phyloP scores from a whole-genome alignment of 2,888 invertebrate species.

The Plemyria rubiginata region DNA sequence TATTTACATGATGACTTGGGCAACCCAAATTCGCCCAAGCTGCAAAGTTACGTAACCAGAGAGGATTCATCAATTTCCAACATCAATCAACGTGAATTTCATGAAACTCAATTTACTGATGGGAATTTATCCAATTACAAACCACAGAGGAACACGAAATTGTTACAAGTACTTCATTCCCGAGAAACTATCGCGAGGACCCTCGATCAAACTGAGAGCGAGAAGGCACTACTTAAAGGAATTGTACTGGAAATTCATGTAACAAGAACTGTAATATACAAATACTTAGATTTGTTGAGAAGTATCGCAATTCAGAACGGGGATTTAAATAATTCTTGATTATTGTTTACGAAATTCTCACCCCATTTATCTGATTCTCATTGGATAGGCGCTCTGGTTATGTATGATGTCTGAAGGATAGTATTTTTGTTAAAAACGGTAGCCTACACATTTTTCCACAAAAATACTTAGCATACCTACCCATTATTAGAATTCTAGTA shows the following conservation, averaged over 20 bases:
- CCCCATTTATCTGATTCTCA: too few species aligned
- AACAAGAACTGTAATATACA: background rate
- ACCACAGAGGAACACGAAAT: constrained; percentile 41
- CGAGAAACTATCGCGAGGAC: constrained; percentile 32
- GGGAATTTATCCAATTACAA: constrained; percentile 44
- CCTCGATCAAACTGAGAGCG: constrained; percentile 40
- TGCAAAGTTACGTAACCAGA: constrained; percentile 29
- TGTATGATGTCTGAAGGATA: too few species aligned
- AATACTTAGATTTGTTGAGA: background rate
- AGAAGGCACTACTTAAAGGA: constrained; percentile 6
- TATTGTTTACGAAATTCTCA: too few species aligned
- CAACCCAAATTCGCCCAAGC: constrained; percentile 23
- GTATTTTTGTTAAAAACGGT: too few species aligned
- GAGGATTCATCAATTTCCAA: constrained; percentile 39
- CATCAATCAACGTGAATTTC: constrained; percentile 43
- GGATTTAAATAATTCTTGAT: too few species aligned
- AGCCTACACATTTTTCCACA: too few species aligned
- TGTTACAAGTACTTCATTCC: constrained; percentile 39
- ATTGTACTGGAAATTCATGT: background rate
- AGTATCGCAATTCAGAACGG: too few species aligned
- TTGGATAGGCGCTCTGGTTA: too few species aligned
- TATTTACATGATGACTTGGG: constrained; percentile 22
- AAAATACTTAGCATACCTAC: too few species aligned
- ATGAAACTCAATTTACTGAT: constrained; percentile 43
- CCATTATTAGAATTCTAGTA: too few species aligned